These are phyloP conservation scores for Phytoseiulus persimilis DNA, from an alignment of 2,888 invertebrate genomes.

Conservation along the genomic window DNA sequence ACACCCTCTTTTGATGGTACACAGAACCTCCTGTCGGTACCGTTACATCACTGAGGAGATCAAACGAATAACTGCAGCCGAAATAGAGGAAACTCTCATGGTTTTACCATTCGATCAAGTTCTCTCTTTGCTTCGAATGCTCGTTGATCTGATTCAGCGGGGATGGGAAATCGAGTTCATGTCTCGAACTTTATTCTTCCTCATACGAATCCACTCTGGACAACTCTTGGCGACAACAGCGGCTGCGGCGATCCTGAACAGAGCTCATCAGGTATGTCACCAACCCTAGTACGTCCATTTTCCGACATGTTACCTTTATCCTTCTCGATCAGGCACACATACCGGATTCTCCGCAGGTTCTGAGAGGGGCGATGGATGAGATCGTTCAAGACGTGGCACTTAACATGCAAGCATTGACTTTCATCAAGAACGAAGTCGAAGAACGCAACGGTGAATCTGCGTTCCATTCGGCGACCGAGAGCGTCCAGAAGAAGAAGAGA, in stretches of 20 bases:
- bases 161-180: conserved; percentile 67
- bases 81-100: conserved; percentile 78
- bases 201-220: conserved; percentile 46
- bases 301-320: too few relatives aligned
- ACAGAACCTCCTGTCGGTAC: conserved; percentile 62
- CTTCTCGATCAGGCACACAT: background rate
- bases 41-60: conserved; percentile 74
- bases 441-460: conserved; percentile 64
- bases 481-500: conserved; percentile 60
- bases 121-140: conserved; percentile 64
- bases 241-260: background rate
- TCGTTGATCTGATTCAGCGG: conserved; percentile 62
- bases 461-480: conserved; percentile 66
- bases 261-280: background rate
- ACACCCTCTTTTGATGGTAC: conserved; percentile 74
- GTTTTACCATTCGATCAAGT: conserved; percentile 74
- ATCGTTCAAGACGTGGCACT: conserved; percentile 65
- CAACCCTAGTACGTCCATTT: background rate
- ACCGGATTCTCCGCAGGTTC: background rate
- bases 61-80: conserved; percentile 72
- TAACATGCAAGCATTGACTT: conserved; percentile 71
- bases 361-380: background rate
- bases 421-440: conserved; percentile 67
- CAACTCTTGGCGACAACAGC: background rate
- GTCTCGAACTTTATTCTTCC: conserved; percentile 65